Evolutionary conservation across 2,113 vertebrate species (phyloP), one percentile per base, ranked within the genome.

Genomic region (Pardalotus punctatus): DNA sequence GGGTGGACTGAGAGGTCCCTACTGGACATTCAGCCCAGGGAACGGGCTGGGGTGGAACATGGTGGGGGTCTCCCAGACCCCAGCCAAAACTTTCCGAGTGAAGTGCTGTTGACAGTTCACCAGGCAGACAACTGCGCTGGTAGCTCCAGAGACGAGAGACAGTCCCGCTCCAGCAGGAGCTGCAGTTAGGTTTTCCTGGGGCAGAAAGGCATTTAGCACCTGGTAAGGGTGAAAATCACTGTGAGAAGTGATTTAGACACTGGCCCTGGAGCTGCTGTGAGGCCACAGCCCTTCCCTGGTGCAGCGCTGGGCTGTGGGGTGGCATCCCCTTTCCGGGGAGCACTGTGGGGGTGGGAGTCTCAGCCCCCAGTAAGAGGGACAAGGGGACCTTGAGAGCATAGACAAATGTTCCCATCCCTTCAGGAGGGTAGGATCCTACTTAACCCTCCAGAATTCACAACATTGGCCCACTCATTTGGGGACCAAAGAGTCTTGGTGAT

Each of bases 211-310:
- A 31, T 77, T 66, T 73, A 76, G 42, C 5, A 2, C 74, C 62
- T 43, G 17, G 33, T 22, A n/a, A 83, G 20, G 60, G 74, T 73
- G 35, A 48, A 79, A 90, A 93, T 87, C 14, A 6, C 72, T 7
- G 2, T 0, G 5, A 86, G 58, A 81, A 89, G 43, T 2, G 4
- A 47, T 47, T 66, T 10, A 45, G 45, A 23, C 0, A 1, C 61
- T 84, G 83, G 22, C 3, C 5, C 25, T 2, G 8, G 14, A 43
- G 81, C 78, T 40, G 36, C 21, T 71, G 56, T 0, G 3, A 61
- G 47, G 38, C 38, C 54, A 42, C 0, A 1, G 67, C 72, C 65
- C 51, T 88, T 78, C 28, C 42, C 61, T 0, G 0, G 22, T 7
- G 43, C 56, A 71, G 60, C 0, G 0, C 56, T 50, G 50, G 38